Base-by-base conservation (phyloP, 1,140 invertebrate genomes). In the Drosophila kohkoa region DNA sequence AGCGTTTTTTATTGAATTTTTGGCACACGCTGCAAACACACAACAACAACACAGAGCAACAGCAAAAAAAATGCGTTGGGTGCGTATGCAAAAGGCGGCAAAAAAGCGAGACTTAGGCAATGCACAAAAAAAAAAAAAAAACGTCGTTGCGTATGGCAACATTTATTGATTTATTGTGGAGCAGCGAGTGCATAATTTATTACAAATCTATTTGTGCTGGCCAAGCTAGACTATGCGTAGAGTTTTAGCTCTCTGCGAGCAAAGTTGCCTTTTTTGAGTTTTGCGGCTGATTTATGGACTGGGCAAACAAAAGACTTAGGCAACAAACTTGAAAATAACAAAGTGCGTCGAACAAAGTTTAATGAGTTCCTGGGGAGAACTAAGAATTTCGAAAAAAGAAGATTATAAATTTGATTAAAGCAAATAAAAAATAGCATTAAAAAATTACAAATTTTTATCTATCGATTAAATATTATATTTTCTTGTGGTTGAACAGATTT, bases 161-260 rank as follows among this genome's bases (percentile, higher is more conserved):
- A 75, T 81, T 85, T 86, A 86, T 86, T 86, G 82, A 86, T 86
- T 86, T 86, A 86, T 86, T 86, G 69, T 63, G 30, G 41, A 49
- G 71, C 46, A 65, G 48, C 71, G 59, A 76, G 65, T 60, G 78
- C 75, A 86, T 82, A 86, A 86, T 86, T 86, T 86, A 86, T 86
- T 87, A 86, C 82, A 81, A 86, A 86, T 86, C 78, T 81, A 86
- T 86, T 86, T 85, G 59, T 64, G 63, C 10, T 66, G 45, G 41
- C 28, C 13, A 13, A 28, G 15, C 30, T 16, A 16, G 59, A 10
- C 48, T 57, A 13, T 45, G 25, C 16, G 54, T 41, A 10, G 54
- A 43, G 35, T n/a, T 51, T 48, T 46, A 46, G 25, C n/a, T 52
- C 2, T 52, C 30, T 32, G 30, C 30, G 30, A 32, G 6, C 11